A percentile compares a stretch with the other conserved stretches of the same genome.
Conservation (phyloP, 2,888 invertebrate genomes). For the Xylophagus ater region DNA sequence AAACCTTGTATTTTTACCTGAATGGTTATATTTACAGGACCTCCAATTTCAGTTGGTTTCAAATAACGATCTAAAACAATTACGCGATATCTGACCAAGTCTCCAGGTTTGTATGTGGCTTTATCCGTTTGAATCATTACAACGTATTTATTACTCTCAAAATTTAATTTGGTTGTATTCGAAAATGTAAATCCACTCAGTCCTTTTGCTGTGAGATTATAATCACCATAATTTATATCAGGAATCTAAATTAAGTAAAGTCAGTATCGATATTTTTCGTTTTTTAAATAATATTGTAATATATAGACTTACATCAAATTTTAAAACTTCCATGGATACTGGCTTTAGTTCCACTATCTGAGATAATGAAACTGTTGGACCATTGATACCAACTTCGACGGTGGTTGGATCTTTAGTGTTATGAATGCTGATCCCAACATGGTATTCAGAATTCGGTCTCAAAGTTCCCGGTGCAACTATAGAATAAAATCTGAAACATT, state of each 20-base stretch:
- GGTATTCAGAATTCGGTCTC: constrained; percentile 58
- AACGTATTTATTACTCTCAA: constrained; percentile 47
- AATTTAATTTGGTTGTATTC: constrained; percentile 58
- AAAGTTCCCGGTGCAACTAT: constrained; percentile 63
- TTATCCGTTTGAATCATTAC: constrained; percentile 72
- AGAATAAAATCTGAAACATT: constrained; percentile 49
- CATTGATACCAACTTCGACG: constrained; percentile 58
- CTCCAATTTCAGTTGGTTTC: no score
- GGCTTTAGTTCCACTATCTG: constrained; percentile 55
- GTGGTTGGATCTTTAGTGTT: constrained; percentile 47
- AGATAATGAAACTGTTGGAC: constrained; percentile 52
- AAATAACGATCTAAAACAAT: not conserved
- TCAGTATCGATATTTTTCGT: not conserved
- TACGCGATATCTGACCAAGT: constrained; percentile 52
- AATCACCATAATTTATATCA: constrained; percentile 61
- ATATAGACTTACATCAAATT: constrained; percentile 53
- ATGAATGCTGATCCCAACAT: constrained; percentile 53
- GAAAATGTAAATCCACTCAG: constrained; percentile 60
- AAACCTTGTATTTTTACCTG: not conserved
- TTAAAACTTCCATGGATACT: constrained; percentile 53
- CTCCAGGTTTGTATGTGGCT: constrained; percentile 78
- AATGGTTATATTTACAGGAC: not conserved
- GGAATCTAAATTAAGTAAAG: not conserved
- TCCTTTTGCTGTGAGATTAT: constrained; percentile 58
- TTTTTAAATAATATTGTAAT: no score